These are phyloP conservation scores for Microchrysa polita DNA, from an alignment of 2,888 invertebrate species.

Conservation along the genomic window DNA sequence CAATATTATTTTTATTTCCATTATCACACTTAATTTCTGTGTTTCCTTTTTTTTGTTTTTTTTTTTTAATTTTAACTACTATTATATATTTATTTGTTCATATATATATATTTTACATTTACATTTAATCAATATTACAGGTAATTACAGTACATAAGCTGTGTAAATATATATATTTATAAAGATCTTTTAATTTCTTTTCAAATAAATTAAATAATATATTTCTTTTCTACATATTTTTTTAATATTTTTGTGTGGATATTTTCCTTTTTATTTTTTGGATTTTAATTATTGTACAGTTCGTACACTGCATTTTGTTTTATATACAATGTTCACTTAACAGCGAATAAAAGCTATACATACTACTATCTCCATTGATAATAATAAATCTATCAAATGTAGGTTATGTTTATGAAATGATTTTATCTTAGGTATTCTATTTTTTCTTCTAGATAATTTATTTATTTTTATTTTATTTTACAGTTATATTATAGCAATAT, in stretches of 20 bases:
- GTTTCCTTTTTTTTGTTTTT: constrained; percentile 17
- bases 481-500: background rate
- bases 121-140: constrained; percentile 28
- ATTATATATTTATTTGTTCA: constrained; percentile 5
- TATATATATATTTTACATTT: constrained; percentile 34
- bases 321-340: constrained; percentile 6
- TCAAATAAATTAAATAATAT: constrained; percentile 44
- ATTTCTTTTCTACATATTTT: constrained; percentile 33
- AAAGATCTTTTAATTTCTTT: constrained; percentile 27
- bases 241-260: constrained; percentile 1
- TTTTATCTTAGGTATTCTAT: too few relatives aligned
- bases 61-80: too few relatives aligned
- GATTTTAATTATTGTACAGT: background rate
- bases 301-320: background rate
- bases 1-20: constrained; percentile 31
- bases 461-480: background rate
- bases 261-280: background rate
- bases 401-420: too few relatives aligned
- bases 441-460: too few relatives aligned
- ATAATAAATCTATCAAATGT: too few relatives aligned
- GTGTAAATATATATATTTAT: constrained; percentile 32
- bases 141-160: constrained; percentile 31
- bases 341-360: background rate
- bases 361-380: too few relatives aligned
- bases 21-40: constrained; percentile 38